Conservation (phyloP, 2,113 vertebrate genomes). For the Callopanchax toddi region DNA sequence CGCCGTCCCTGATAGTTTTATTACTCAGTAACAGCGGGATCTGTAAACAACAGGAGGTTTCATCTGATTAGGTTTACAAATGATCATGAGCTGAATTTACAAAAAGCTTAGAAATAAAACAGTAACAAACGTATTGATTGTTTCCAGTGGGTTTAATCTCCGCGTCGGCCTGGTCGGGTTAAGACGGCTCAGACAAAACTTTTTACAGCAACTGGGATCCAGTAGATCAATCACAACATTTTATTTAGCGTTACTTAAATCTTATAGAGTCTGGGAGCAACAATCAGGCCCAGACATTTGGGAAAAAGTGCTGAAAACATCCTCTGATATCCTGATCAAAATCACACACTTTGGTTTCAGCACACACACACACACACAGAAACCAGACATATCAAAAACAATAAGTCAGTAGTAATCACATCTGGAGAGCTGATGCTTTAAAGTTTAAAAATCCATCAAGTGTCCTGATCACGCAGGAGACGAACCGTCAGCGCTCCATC, state of each 20-base stretch:
- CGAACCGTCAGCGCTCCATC: too few species aligned
- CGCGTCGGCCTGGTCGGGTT: too few species aligned
- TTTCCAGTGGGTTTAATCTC: conserved; percentile 23
- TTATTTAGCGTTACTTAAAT: background rate
- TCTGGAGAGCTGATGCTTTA: too few species aligned
- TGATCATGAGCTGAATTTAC: conserved; percentile 1
- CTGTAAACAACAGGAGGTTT: conserved; percentile 12
- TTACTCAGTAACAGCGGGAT: background rate
- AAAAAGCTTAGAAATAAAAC: conserved; percentile 26
- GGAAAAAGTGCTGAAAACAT: conserved; percentile 48
- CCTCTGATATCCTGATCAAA: conserved; percentile 33
- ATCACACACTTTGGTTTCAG: conserved; percentile 54
- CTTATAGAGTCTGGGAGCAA: background rate
- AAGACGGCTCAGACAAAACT: background rate
- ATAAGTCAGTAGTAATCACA: conserved; percentile 52
- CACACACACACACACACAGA: background rate
- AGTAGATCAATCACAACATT: conserved; percentile 17
- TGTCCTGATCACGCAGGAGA: background rate
- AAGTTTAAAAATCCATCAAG: background rate
- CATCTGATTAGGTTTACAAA: conserved; percentile 37
- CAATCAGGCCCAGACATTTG: background rate
- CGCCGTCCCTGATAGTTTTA: too few species aligned
- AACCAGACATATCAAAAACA: background rate
- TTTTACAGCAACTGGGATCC: background rate
- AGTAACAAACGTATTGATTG: background rate